phyloP scores from a whole-genome alignment of 2,888 invertebrate species.

The Phyllotreta cruciferae region DNA sequence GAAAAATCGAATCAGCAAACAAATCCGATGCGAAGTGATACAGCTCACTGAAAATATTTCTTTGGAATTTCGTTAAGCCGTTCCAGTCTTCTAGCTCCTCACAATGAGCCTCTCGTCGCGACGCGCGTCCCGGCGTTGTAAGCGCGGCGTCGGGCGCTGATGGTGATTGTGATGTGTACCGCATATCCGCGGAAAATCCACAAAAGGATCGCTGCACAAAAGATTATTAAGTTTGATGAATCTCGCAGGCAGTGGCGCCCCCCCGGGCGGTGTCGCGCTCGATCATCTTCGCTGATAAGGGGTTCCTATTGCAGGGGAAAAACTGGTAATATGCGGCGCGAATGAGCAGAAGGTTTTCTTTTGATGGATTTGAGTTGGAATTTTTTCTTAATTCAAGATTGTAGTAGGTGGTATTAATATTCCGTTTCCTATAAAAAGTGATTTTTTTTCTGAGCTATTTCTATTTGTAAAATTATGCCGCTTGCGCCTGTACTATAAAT shows the following conservation, averaged over 20 bases:
- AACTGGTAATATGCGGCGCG: background rate
- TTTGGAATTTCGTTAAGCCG: slow-evolving; percentile 48
- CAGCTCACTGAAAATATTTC: slow-evolving; percentile 45
- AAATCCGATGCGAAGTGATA: slow-evolving; percentile 37
- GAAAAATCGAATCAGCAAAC: slow-evolving; percentile 42
- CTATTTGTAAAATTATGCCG: too few relatives aligned
- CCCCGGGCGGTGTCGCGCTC: background rate
- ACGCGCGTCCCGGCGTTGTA: slow-evolving; percentile 37
- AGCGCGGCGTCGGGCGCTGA: slow-evolving; percentile 6
- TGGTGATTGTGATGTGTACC: slow-evolving; percentile 38
- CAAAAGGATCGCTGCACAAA: slow-evolving; percentile 59
- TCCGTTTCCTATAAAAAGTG: too few relatives aligned
- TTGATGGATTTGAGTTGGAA: background rate
- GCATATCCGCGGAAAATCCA: slow-evolving; percentile 46
- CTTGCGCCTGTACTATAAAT: background rate
- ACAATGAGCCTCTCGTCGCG: slow-evolving; percentile 42
- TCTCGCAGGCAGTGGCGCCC: slow-evolving; percentile 33
- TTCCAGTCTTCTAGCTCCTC: slow-evolving; percentile 47
- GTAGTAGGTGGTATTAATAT: too few relatives aligned
- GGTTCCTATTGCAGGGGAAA: background rate
- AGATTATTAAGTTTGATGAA: slow-evolving; percentile 62
- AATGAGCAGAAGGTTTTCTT: background rate
- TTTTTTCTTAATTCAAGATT: too few relatives aligned
- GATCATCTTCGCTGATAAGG: too few relatives aligned
- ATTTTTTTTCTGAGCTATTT: too few relatives aligned